Evolutionary conservation across 37 sponge, comb jelly and placozoan species (phyloP), one percentile per base, ranked within the genome.

Genomic region (Haliclona indistincta): DNA sequence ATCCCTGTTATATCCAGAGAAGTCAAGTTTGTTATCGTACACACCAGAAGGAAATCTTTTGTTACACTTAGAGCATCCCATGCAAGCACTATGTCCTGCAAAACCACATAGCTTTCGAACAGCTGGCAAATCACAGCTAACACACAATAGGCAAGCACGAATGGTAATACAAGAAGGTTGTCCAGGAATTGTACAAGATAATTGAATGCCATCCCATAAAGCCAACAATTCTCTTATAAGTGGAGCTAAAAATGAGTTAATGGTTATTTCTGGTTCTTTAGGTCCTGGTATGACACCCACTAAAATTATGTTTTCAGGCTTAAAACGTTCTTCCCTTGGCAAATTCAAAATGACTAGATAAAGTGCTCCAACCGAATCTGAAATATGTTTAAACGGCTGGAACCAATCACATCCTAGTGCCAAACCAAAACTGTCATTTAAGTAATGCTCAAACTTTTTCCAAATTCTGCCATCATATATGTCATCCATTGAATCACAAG

Each of bases 401-500:
- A 89, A 75, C 75, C 79, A 89, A 32, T 89, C 84, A 4, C 68
- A 25, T 51, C 73, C 77, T 0, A 89, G 17, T 7, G 36, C 83
- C 23, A 54, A 67, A 36, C 28, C 53, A 20, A 56, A 20, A 23
- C 49, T 10, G 2, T 67, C 58, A 23, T 45, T 61, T 15, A 77
- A 25, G 49, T 76, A 80, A 65, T 20, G 13, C 38, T 44, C 36
- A 80, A 90, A 90, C 0, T 70, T 53, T 53, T 80, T 55, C 86
- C 86, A 84, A 6, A 90, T 38, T 54, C 47, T 75, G 22, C 86
- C 86, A 84, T 90, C 81, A 76, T 77, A 90, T 2, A 90, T 73
- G 74, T 84, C 90, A 23, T 33, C 34, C 4, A 76, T 36, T 13
- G 25, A n/a, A 51, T 38, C 32, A 39, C 41, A 33, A 39, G 38